These are phyloP conservation scores for Sakesphorus luctuosus DNA, from an alignment of 2,113 vertebrate genomes.

Conservation along the genomic window DNA sequence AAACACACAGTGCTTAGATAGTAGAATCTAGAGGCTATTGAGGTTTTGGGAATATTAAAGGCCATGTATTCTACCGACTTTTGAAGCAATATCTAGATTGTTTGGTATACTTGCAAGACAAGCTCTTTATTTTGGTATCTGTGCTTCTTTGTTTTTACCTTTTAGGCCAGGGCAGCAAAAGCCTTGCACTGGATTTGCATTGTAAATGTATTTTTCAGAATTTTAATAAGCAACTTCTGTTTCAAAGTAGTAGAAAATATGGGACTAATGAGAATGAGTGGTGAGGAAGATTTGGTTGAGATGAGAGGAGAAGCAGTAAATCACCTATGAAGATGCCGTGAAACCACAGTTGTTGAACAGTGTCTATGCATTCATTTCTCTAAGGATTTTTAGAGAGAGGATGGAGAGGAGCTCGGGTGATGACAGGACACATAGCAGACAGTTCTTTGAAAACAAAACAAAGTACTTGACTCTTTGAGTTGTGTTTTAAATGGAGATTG, in stretches of 20 bases:
- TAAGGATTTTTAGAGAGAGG: neutral
- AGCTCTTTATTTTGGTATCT: neutral
- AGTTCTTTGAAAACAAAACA: constrained; percentile 12
- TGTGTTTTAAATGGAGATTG: constrained; percentile 13
- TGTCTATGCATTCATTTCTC: neutral
- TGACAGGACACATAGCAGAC: constrained; percentile 28
- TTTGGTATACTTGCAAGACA: neutral
- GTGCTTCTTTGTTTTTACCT: neutral
- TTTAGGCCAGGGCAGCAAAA: neutral
- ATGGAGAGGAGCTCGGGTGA: neutral
- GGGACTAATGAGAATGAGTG: neutral
- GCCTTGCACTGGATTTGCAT: neutral
- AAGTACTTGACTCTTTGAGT: neutral
- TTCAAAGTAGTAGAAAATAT: neutral
- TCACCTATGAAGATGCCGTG: neutral
- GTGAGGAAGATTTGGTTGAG: neutral
- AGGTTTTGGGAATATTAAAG: neutral
- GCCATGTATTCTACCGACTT: neutral
- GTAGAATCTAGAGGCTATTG: neutral
- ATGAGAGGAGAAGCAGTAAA: neutral
- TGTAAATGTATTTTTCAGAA: neutral
- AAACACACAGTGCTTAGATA: neutral
- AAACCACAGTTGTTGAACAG: neutral
- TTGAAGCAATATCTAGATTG: neutral
- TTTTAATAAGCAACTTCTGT: neutral